phyloP scores from a whole-genome alignment of 2,888 invertebrate species.

The Fabriciana adippe region DNA sequence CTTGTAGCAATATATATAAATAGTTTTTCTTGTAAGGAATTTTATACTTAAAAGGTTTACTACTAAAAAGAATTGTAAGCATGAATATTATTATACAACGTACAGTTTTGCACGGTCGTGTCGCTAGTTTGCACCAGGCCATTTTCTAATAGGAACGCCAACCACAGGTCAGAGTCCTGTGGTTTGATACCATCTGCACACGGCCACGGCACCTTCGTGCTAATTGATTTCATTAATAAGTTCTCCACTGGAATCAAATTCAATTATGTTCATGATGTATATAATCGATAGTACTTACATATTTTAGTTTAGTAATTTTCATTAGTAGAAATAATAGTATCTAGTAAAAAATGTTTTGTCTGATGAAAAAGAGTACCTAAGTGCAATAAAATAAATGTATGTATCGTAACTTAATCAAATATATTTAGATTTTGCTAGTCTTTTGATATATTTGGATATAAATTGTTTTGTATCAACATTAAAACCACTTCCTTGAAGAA shows the following conservation, averaged over 20 bases:
- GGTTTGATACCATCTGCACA: conserved; percentile 41
- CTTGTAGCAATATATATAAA: too few species aligned
- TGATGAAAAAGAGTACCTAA: too few species aligned
- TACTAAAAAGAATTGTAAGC: too few species aligned
- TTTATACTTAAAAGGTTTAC: too few species aligned
- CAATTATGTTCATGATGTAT: neutral
- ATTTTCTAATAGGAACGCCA: conserved; percentile 66
- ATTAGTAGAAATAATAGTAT: neutral
- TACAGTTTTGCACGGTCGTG: conserved; percentile 37
- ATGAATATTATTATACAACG: conserved; percentile 12
- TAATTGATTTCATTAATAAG: conserved; percentile 51
- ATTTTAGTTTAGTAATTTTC: neutral
- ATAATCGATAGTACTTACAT: neutral
- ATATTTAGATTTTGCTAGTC: too few species aligned
- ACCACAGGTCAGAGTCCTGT: conserved; percentile 67
- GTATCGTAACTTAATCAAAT: too few species aligned
- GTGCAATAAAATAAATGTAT: too few species aligned
- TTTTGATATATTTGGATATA: too few species aligned
- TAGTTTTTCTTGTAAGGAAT: too few species aligned
- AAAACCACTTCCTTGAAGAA: too few species aligned
- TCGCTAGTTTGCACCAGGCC: conserved; percentile 57
- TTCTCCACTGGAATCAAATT: conserved; percentile 42
- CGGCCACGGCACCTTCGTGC: conserved; percentile 51
- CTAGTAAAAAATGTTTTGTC: too few species aligned
- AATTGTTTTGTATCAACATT: too few species aligned